Base-by-base conservation (phyloP, 2,113 vertebrate genomes). In the Cryptotis parvus region DNA sequence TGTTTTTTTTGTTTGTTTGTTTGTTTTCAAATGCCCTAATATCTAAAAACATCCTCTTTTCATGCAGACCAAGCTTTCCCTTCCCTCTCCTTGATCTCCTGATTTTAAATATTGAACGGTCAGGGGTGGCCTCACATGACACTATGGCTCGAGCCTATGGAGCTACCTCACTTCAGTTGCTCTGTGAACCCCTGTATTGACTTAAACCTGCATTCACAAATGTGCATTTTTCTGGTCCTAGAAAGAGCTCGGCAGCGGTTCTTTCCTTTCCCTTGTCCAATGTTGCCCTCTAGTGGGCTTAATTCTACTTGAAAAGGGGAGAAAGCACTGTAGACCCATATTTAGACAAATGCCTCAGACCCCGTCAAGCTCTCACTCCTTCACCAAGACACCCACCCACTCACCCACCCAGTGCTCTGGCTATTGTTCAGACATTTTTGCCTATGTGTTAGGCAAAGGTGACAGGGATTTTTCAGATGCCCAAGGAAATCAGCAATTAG, bases 251-350 rank as follows among this genome's bases (percentile, higher is more conserved):
- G 0, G 39, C 29, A 68, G 49, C 4, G 0, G 8, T 68, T n/a
- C 18, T 77, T 45, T 72, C 61, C 81, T 79, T 95, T 96, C 45
- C 84, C 93, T 94, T 91, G 95, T 94, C 87, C 15, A 20, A 91
- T 83, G 70, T 75, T 45, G 29, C 94, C 90, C 95, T 96, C 96
- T 97, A 86, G 95, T 95, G 96, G 33, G 82, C 29, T 0, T 2
- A 12, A 15, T 4, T 76, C 24, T 58, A 33, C 24, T 58, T 79
- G 43, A 37, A 89, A 58, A 83, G 10, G 1, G n/a, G 37, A 66
- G 27, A 14, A 1, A 14, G n/a, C n/a, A 31, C 0, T 1, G 20
- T 20, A 24, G 26, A 39, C 37, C 14, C 29, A 33, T 26, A 80
- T 5, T 31, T 0, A 39, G 29, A 18, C 6, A 4, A 31, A n/a